Evolutionary conservation across 2,888 invertebrate genomes (phyloP).

Genomic region (Tipula lateralis): DNA sequence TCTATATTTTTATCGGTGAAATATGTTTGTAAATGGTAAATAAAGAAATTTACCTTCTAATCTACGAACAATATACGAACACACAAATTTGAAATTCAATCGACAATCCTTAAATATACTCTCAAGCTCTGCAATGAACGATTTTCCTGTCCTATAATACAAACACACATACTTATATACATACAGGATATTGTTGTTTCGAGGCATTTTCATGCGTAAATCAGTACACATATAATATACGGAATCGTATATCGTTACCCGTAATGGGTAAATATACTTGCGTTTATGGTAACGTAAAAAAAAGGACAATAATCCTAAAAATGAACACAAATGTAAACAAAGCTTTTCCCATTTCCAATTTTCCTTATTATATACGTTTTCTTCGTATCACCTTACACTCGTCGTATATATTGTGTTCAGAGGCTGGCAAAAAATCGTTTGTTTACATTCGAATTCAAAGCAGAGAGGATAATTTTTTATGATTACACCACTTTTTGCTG

Average conservation of each 20-base stretch:
- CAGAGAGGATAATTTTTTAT: conserved; percentile 19
- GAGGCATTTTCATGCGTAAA: not conserved
- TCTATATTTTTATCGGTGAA: not conserved
- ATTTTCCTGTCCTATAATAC: not conserved
- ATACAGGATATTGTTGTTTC: not conserved
- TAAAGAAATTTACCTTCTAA: not conserved
- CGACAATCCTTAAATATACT: not conserved
- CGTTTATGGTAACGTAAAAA: not conserved
- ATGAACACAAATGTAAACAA: not conserved
- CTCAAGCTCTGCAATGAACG: not conserved
- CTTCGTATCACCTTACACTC: not conserved
- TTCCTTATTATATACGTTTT: not conserved
- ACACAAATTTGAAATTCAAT: not conserved
- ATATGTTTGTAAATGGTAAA: not conserved
- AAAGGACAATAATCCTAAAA: conserved; percentile 2
- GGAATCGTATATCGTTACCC: not conserved
- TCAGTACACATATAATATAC: not conserved
- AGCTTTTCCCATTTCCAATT: not conserved
- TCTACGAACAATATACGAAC: not conserved
- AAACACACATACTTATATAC: not conserved
- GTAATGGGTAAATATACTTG: not conserved
- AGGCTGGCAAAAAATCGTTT: not conserved
- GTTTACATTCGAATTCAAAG: not conserved
- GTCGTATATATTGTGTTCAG: not conserved
- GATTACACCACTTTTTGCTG: not conserved